A percentile compares a stretch with the other conserved stretches of the same genome.
Conservation (phyloP, 1,140 invertebrate genomes). For the Drosophila nannoptera region DNA sequence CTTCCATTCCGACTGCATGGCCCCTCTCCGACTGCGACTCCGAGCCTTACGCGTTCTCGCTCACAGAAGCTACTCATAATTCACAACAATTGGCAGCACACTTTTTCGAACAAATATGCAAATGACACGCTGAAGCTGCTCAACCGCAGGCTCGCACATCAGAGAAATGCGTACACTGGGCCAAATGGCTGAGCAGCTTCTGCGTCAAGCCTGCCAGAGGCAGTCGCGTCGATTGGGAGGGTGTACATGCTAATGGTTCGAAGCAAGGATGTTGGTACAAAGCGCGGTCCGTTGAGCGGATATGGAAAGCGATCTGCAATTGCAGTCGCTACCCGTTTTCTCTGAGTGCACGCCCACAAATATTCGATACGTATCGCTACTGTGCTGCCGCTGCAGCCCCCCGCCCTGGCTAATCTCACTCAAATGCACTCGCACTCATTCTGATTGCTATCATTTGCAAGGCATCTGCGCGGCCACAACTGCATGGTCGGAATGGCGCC, state of each 20-base stretch:
- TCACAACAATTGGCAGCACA: slow-evolving; percentile 37
- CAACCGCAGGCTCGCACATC: slow-evolving; percentile 14
- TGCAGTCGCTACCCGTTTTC: not conserved
- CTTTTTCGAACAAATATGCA: slow-evolving; percentile 57
- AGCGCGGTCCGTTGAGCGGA: too few relatives aligned
- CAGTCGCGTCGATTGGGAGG: not conserved
- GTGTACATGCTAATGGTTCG: too few relatives aligned
- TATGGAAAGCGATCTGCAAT: too few relatives aligned
- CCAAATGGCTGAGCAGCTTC: not conserved
- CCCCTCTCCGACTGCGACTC: not conserved
- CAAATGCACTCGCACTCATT: slow-evolving; percentile 76
- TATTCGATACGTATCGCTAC: not conserved
- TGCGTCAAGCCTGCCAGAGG: not conserved
- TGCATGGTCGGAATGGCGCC: slow-evolving; percentile 51
- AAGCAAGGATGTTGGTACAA: too few relatives aligned
- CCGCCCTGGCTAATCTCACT: slow-evolving; percentile 51
- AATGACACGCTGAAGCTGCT: slow-evolving; percentile 46
- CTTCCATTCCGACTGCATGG: too few relatives aligned
- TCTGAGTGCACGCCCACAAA: not conserved
- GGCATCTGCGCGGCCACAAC: slow-evolving; percentile 25
- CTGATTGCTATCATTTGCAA: slow-evolving; percentile 72
- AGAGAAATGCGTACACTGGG: not conserved
- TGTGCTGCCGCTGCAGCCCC: too few relatives aligned
- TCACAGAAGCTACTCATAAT: slow-evolving; percentile 35
- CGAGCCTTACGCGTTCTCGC: slow-evolving; percentile 1